Evolutionary conservation across 1,140 invertebrate species (phyloP).

Genomic region (Euura lappo): DNA sequence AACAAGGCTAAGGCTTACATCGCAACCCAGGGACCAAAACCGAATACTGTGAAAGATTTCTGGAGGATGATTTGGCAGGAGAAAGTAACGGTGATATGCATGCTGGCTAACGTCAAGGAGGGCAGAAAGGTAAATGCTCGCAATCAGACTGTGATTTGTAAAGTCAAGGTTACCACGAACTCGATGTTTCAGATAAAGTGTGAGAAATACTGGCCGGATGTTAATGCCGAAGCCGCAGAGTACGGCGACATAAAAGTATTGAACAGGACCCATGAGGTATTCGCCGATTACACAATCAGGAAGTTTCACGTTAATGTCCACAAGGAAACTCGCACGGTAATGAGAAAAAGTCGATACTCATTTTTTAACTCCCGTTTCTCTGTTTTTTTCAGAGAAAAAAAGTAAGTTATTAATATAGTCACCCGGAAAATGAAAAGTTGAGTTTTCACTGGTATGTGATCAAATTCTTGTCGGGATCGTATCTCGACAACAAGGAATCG

Average conservation of each 20-base stretch:
- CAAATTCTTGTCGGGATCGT: no score
- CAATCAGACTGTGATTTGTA: not conserved
- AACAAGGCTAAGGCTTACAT: slow-evolving; percentile 91
- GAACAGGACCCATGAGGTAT: slow-evolving; percentile 88
- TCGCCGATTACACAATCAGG: slow-evolving; percentile 94
- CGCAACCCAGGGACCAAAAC: slow-evolving; percentile 92
- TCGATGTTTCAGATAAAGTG: slow-evolving; percentile 82
- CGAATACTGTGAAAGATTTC: slow-evolving; percentile 93
- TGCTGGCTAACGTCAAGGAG: slow-evolving; percentile 95
- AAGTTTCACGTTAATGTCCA: slow-evolving; percentile 81
- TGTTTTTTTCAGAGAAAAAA: no score
- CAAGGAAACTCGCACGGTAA: slow-evolving; percentile 69
- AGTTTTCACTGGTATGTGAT: no score
- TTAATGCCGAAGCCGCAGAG: slow-evolving; percentile 78
- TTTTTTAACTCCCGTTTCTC: no score
- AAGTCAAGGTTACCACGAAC: not conserved
- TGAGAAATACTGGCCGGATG: slow-evolving; percentile 94
- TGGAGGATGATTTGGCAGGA: slow-evolving; percentile 99
- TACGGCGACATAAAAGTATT: slow-evolving; percentile 91
- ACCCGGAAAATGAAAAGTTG: no score
- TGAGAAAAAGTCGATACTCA: not conserved
- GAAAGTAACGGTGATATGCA: slow-evolving; percentile 87
- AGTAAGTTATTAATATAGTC: no score
- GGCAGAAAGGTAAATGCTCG: slow-evolving; percentile 62
- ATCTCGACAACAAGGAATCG: no score